phyloP scores from a whole-genome alignment of 2,888 invertebrate species.

The Pemphredon lugubris region DNA sequence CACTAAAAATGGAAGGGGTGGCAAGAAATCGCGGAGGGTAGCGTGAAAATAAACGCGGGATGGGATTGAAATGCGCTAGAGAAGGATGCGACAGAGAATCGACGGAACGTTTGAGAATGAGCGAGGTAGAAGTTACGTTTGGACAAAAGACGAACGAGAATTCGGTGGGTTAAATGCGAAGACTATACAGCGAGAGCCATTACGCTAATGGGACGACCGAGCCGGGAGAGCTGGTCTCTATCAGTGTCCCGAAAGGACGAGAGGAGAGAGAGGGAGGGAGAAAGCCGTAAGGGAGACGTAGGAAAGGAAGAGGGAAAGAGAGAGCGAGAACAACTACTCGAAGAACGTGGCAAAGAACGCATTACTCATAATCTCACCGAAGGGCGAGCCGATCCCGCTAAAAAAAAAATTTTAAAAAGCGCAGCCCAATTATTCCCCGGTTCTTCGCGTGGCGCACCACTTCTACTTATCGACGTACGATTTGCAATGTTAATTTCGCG shows the following conservation, averaged over 20 bases:
- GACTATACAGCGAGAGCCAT: slow-evolving; percentile 74
- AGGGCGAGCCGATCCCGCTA: slow-evolving; percentile 42
- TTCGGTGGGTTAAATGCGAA: slow-evolving; percentile 67
- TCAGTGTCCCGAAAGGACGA: slow-evolving; percentile 64
- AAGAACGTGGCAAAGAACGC: slow-evolving; percentile 57
- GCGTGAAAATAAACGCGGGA: background rate
- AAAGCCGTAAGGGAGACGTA: background rate
- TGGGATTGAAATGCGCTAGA: background rate
- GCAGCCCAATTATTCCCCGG: slow-evolving; percentile 48
- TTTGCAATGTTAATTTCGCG: slow-evolving; percentile 63
- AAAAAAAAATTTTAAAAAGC: no score
- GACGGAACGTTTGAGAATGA: slow-evolving; percentile 6
- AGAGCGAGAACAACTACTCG: slow-evolving; percentile 30
- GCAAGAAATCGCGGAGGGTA: background rate
- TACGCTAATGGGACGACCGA: slow-evolving; percentile 76
- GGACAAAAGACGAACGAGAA: slow-evolving; percentile 51
- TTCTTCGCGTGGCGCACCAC: background rate
- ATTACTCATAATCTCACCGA: slow-evolving; percentile 71
- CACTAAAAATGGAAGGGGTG: no score
- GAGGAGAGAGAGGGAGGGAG: slow-evolving; percentile 9
- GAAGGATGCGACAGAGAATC: slow-evolving; percentile 12
- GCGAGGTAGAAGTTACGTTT: slow-evolving; percentile 21
- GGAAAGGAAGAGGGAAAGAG: slow-evolving; percentile 16
- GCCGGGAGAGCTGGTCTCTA: slow-evolving; percentile 68
- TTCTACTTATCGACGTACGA: slow-evolving; percentile 48